These are phyloP conservation scores for Acronicta psi DNA, from an alignment of 2,888 invertebrate species.

Conservation along the genomic window DNA sequence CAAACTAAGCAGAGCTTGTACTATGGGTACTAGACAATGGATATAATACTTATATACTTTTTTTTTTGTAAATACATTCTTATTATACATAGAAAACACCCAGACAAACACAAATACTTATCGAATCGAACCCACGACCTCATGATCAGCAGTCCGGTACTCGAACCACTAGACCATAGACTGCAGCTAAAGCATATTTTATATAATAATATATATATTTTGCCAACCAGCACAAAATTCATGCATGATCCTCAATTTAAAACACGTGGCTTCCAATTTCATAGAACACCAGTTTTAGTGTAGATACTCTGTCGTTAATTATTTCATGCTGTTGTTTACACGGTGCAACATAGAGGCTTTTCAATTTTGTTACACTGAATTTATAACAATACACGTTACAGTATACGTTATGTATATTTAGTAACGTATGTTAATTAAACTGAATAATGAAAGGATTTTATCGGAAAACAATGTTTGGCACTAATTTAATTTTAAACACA, in stretches of 20 bases:
- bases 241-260: conserved; percentile 2
- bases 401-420: too few species aligned
- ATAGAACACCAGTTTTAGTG: conserved; percentile 14
- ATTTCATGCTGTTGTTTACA: conserved; percentile 40
- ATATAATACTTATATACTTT: too few species aligned
- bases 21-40: too few species aligned
- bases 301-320: conserved; percentile 38
- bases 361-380: conserved; percentile 54
- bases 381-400: conserved; percentile 47
- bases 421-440: conserved; percentile 69
- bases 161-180: too few species aligned
- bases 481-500: conserved; percentile 43
- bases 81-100: too few species aligned
- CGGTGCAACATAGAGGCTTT: conserved; percentile 51
- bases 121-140: too few species aligned
- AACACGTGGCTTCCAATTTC: conserved; percentile 7
- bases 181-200: too few species aligned
- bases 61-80: too few species aligned
- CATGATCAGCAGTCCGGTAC: too few species aligned
- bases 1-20: too few species aligned
- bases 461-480: conserved; percentile 60
- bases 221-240: background rate
- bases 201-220: too few species aligned
- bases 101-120: too few species aligned
- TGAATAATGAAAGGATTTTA: conserved; percentile 66